Evolutionary conservation across 2,797 vertebrate species (phyloP).

Genomic region (Schizothorax lantsangensis): DNA sequence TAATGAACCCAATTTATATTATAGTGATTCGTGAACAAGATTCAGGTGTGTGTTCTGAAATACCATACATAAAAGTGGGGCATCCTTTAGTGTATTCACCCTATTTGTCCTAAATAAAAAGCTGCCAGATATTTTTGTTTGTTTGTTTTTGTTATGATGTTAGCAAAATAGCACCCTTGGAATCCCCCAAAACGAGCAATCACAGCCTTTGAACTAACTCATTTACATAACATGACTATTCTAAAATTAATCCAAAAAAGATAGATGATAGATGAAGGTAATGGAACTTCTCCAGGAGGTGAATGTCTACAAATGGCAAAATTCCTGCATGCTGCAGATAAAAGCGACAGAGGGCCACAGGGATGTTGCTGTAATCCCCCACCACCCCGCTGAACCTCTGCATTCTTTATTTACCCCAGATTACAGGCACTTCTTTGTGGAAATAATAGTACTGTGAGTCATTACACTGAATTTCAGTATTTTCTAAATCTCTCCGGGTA

Average conservation of each 20-base stretch:
- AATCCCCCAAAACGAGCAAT: not conserved
- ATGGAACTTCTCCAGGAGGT: constrained; percentile 30
- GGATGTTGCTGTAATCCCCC: constrained; percentile 22
- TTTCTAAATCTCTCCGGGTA: constrained; percentile 33
- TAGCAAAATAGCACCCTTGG: not conserved
- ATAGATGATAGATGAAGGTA: constrained; percentile 6
- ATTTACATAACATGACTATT: constrained; percentile 1
- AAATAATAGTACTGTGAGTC: constrained; percentile 38
- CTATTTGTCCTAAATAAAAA: not conserved
- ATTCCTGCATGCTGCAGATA: constrained; percentile 40
- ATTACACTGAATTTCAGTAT: constrained; percentile 45
- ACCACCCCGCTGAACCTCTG: constrained; percentile 18
- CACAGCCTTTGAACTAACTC: constrained; percentile 10
- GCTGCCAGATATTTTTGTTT: not conserved
- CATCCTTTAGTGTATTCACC: not conserved
- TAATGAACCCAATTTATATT: not conserved
- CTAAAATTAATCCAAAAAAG: not conserved
- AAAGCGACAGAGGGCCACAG: constrained; percentile 30
- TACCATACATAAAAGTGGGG: not conserved
- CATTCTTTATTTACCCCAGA: constrained; percentile 47
- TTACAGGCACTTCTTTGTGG: constrained; percentile 41
- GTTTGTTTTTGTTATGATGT: not conserved
- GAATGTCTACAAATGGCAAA: constrained; percentile 26
- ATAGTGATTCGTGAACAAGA: not conserved
- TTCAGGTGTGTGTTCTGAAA: not conserved